These are phyloP conservation scores for Astropecten irregularis DNA, from an alignment of 53 echinoderm and acorn worm genomes.

Conservation along the genomic window DNA sequence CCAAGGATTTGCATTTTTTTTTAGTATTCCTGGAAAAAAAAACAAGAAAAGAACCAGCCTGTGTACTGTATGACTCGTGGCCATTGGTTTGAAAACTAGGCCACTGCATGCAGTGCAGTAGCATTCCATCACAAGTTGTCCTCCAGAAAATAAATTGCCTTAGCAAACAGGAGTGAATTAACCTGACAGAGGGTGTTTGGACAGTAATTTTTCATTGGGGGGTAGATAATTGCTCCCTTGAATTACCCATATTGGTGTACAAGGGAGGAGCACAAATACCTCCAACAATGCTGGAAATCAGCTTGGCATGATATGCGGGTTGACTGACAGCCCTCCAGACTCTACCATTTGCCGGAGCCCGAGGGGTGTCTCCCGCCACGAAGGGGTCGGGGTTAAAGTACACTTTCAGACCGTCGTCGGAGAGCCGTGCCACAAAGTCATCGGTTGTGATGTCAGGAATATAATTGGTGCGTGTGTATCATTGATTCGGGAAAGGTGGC, in stretches of 20 bases:
- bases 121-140: slow-evolving; percentile 53
- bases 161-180: slow-evolving; percentile 71
- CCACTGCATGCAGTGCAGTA: not conserved
- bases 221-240: slow-evolving; percentile 70
- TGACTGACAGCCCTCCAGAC: slow-evolving; percentile 63
- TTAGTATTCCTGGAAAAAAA: too few relatives aligned
- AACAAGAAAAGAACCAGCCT: too few relatives aligned
- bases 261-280: slow-evolving; percentile 58
- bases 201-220: slow-evolving; percentile 73
- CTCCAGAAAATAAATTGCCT: slow-evolving; percentile 59
- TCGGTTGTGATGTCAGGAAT: not conserved
- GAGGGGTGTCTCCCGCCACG: not conserved
- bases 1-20: too few relatives aligned
- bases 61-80: too few relatives aligned
- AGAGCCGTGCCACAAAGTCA: too few relatives aligned
- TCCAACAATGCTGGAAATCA: slow-evolving; percentile 63
- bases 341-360: slow-evolving; percentile 29
- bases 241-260: slow-evolving; percentile 65
- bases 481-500: too few relatives aligned
- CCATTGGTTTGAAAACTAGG: too few relatives aligned
- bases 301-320: slow-evolving; percentile 46
- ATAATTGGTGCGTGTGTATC: not conserved
- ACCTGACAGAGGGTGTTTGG: slow-evolving; percentile 72
- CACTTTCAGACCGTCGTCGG: too few relatives aligned
- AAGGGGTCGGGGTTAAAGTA: too few relatives aligned